Evolutionary conservation across 2,888 invertebrate species (phyloP), one percentile per base, ranked within the genome.

Genomic region (Electrophaes corylata): DNA sequence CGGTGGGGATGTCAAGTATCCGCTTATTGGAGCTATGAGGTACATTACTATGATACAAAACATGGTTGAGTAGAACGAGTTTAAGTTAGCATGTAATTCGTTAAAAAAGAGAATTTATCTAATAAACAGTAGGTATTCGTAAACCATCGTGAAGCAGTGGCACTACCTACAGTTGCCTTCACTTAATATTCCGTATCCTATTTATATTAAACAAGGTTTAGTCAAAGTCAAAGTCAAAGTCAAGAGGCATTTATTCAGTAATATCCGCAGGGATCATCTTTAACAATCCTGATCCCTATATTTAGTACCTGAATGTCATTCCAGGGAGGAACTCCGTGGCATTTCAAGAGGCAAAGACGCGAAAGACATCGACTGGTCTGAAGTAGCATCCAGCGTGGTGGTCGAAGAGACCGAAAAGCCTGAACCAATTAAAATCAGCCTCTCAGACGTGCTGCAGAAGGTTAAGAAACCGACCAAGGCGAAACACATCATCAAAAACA

Each of bases 21-120:
- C 98, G 0, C 89, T 98, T 33, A 97, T 98, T 73, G 96, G 96
- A 45, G 97, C 97, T 26, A 98, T 98, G 95, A 95, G 96, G 95
- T 95, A 65, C 16, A 8, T 16, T 39, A 19, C 43, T 6, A 23
- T 4, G 6, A 23, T 23, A 5, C 23, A 0, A 23, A 23, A 23
- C 23, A 10, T 26, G 8, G 2, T 10, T 10, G 10, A 6, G 10
- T 29, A 0, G 6, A 3, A 29, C 10, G 1, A 2, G 1, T 29
- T 29, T 6, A 29, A n/a, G n/a, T n/a, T n/a, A n/a, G n/a, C n/a
- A n/a, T n/a, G n/a, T n/a, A n/a, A n/a, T n/a, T n/a, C n/a, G n/a
- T n/a, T n/a, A n/a, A n/a, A n/a, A n/a, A n/a, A n/a, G n/a, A n/a
- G n/a, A n/a, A n/a, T n/a, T n/a, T n/a, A n/a, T n/a, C n/a, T n/a